A percentile compares a stretch with the other conserved stretches of the same genome.
phyloP scores from a whole-genome alignment of 2,888 invertebrate species.

The Megalurothrips usitatus region DNA sequence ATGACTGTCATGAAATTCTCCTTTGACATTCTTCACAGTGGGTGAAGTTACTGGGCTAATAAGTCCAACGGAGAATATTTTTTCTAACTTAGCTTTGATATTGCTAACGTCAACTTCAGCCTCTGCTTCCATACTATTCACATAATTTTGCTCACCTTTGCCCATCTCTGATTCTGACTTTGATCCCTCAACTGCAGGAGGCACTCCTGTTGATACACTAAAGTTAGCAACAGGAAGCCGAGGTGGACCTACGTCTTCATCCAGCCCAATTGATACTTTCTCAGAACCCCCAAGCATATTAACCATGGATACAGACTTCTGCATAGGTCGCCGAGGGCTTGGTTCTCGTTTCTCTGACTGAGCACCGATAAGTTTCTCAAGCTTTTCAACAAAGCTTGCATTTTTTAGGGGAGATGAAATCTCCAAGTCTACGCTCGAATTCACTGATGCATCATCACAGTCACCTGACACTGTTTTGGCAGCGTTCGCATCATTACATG shows the following conservation, averaged over 20 bases:
- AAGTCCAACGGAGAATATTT: neutral
- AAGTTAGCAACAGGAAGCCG: neutral
- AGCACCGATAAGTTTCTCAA: slow-evolving; percentile 13
- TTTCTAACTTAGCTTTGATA: neutral
- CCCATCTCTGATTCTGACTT: neutral
- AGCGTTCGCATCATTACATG: neutral
- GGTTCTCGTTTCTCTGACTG: neutral
- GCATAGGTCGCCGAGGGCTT: neutral
- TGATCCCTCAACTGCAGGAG: neutral
- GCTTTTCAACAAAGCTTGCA: neutral
- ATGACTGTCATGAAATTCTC: neutral
- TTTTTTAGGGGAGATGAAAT: neutral
- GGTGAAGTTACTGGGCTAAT: neutral
- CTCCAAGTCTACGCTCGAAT: neutral
- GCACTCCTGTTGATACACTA: neutral
- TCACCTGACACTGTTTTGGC: neutral
- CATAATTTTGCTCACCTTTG: neutral
- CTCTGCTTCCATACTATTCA: neutral
- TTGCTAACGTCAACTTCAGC: neutral
- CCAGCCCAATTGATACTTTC: no score
- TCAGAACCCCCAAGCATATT: neutral
- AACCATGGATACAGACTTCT: neutral
- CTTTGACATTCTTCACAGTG: neutral
- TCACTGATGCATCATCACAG: neutral
- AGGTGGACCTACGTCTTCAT: no score